Base-by-base conservation (phyloP, 2,113 vertebrate species). In the Halcyon senegalensis region DNA sequence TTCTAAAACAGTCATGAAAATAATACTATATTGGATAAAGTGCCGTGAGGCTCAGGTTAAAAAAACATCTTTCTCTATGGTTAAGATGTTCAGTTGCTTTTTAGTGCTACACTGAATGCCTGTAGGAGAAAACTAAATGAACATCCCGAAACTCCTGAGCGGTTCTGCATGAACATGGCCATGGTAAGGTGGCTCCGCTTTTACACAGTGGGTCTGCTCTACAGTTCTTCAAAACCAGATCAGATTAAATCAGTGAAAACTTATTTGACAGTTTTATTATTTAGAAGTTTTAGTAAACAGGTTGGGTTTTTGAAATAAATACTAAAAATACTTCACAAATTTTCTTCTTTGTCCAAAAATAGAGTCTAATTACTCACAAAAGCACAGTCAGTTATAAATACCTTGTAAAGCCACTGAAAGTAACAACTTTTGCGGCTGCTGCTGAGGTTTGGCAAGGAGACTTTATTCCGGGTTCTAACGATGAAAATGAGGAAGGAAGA, bases 61-160 rank as follows among this genome's bases (percentile, higher is more conserved):
- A 90, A 55, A 83, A 76, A 55, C 7, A 0, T 58, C 6, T 62
- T 87, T 72, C 51, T 20, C 79, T 66, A 23, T 21, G 28, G 24
- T 39, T 73, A 53, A 44, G 43, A 4, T 69, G 13, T 79, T 89
- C 56, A 18, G 2, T 62, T 83, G 37, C 5, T 63, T 73, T 78
- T 66, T 58, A 70, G 9, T 74, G 19, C 76, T 73, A 31, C 12
- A 23, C 16, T 39, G 6, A 76, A n/a, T 78, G 43, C 5, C 15
- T 62, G 28, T 66, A 53, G 33, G 13, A 82, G 31, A 37, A 79
- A 93, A 69, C 7, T 50, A 48, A 84, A 83, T 39, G 0, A 74
- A 37, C 0, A 0, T 51, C 16, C 27, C 43, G 19, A 46, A 75
- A 55, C 24, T 74, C 30, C 27, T 41, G 25, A 17, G 20, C 72